These are phyloP conservation scores for Geococcyx californianus DNA, from an alignment of 2,113 vertebrate genomes.

Conservation along the genomic window DNA sequence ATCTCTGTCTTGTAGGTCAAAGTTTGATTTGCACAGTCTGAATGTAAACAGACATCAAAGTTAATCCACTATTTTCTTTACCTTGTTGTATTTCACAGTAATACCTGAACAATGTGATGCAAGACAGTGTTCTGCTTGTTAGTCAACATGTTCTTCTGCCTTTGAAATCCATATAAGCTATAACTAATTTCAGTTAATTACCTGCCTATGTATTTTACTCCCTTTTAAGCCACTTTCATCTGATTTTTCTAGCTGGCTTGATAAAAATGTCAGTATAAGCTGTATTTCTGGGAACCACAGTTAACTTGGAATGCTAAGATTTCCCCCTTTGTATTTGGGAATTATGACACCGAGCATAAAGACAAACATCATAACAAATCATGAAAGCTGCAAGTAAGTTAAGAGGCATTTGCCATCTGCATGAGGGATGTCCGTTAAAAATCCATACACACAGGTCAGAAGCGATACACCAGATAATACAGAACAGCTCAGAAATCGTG, in stretches of 20 bases:
- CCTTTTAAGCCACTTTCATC: background rate
- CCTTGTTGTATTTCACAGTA: background rate
- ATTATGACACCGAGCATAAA: background rate
- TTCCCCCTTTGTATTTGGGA: background rate
- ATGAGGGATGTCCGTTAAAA: background rate
- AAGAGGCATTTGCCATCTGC: background rate
- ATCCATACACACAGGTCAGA: background rate
- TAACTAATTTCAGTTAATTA: background rate
- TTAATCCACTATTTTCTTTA: background rate
- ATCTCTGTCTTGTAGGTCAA: background rate
- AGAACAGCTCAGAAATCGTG: background rate
- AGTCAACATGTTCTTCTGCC: background rate
- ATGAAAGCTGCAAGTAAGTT: background rate
- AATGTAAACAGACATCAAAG: background rate
- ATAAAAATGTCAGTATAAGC: background rate
- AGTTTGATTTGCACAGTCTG: background rate
- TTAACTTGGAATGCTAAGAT: background rate
- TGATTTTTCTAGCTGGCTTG: background rate
- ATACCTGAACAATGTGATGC: background rate
- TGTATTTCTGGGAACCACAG: background rate
- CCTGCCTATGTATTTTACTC: background rate
- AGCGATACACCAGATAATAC: background rate
- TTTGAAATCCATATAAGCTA: background rate
- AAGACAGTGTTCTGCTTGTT: background rate
- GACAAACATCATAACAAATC: background rate